Base-by-base conservation (phyloP, 2,888 invertebrate genomes). In the Gastrophysa polygoni region DNA sequence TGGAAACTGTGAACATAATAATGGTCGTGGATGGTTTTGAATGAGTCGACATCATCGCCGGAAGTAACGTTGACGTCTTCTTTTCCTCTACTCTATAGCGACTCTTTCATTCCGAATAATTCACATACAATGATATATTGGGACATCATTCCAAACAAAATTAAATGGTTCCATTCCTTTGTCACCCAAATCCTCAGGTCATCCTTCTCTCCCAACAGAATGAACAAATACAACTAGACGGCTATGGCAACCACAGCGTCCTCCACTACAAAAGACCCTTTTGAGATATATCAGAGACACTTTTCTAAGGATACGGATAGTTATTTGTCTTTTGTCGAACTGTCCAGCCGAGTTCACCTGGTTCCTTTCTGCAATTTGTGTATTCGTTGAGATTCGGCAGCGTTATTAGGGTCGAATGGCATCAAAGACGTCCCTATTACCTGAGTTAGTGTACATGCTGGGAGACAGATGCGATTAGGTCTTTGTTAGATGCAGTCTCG, bases 331-430 rank as follows among this genome's bases (percentile, higher is more conserved):
- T 72, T 75, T 76, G 71, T 72, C 57, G 66, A 58, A 64, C 61
- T 63, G 71, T 68, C 70, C 69, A 69, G 68, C 63, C 69, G 73
- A 71, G 72, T 74, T 76, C 77, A 74, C 76, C 75, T 76, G 77
- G 75, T 63, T 70, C 47, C 52, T 57, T 21, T 58, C 48, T 21
- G 73, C 72, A 75, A 74, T 74, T 75, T 74, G 73, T 75, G 71
- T 71, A 68, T 73, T 75, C 73, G 73, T 74, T 69, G 62, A 68
- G 70, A 69, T 69, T 69, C 71, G 68, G 70, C 64, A 68, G 60
- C 66, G 71, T 71, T 71, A 70, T 70, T 70, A 72, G 64, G 64
- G 68, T 71, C 74, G 75, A 73, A 75, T 74, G 71, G 71, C 68
- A 67, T 63, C 56, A 66, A 70, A 70, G 71, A 73, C 71, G 70